A percentile compares a stretch with the other conserved stretches of the same genome.
Conservation (phyloP, 2,888 invertebrate species). For the Plagodis pulveraria region DNA sequence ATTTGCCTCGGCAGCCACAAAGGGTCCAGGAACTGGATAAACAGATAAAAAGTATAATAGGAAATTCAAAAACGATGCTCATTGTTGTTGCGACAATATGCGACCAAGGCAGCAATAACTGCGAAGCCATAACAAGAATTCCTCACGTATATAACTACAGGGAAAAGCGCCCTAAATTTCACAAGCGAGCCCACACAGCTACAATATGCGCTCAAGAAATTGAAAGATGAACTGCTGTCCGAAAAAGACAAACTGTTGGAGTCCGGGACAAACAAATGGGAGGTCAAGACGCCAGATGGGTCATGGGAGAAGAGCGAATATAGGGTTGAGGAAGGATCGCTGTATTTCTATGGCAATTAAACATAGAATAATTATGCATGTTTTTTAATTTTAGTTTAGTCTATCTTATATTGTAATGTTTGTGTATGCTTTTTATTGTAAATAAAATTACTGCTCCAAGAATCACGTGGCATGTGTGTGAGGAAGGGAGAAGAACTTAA, state of each 20-base stretch:
- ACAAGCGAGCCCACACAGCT: neutral
- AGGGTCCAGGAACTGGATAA: constrained; percentile 36
- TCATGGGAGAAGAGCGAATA: too few species aligned
- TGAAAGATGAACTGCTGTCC: neutral
- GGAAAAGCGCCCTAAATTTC: neutral
- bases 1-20: constrained; percentile 39
- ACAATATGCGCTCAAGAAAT: neutral
- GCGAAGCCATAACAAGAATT: constrained; percentile 10
- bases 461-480: constrained; percentile 28
- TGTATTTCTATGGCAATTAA: too few species aligned
- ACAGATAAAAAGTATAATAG: constrained; percentile 35
- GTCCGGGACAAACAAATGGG: too few species aligned
- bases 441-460: constrained; percentile 36
- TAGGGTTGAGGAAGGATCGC: too few species aligned
- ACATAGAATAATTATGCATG: too few species aligned
- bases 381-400: too few species aligned
- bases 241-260: neutral
- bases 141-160: neutral
- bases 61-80: constrained; percentile 35
- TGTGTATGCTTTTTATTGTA: too few species aligned
- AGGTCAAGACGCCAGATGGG: too few species aligned
- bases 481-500: constrained; percentile 21
- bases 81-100: constrained; percentile 41
- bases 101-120: constrained; percentile 42
- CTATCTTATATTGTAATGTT: too few species aligned